phyloP scores from a whole-genome alignment of 2,113 vertebrate genomes.

The Narcine bancroftii region DNA sequence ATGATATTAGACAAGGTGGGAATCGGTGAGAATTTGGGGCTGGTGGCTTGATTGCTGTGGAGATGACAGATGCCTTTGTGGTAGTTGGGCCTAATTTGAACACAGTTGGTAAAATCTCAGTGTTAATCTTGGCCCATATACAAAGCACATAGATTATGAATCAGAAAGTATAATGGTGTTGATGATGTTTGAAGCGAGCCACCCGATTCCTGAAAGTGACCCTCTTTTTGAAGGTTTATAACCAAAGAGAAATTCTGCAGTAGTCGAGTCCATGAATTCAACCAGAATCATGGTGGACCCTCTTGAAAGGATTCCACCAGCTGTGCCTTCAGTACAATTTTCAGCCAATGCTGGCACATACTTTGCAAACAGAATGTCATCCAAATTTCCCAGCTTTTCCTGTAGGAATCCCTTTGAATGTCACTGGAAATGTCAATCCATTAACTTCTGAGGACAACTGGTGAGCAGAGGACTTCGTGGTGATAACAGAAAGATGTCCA shows the following conservation, averaged over 20 bases:
- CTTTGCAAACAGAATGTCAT: background rate
- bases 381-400: background rate
- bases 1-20: too few species aligned
- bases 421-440: background rate
- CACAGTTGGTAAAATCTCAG: background rate
- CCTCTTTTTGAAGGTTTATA: background rate
- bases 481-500: background rate
- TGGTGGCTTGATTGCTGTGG: too few species aligned
- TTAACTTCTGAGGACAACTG: background rate
- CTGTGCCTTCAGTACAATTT: background rate
- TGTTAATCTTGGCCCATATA: background rate
- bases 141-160: background rate
- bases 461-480: background rate
- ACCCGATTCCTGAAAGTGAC: background rate
- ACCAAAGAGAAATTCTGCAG: background rate
- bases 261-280: background rate
- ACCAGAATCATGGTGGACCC: background rate
- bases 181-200: background rate
- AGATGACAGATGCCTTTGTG: background rate
- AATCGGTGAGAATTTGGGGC: too few species aligned
- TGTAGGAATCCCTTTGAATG: background rate
- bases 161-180: background rate
- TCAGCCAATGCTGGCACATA: background rate
- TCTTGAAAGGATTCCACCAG: background rate
- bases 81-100: background rate